Percentiles rank a stretch among this genome's conserved stretches.
Evolutionary conservation across 2,113 vertebrate species (phyloP).

Genomic region (Thunnus maccoyii): DNA sequence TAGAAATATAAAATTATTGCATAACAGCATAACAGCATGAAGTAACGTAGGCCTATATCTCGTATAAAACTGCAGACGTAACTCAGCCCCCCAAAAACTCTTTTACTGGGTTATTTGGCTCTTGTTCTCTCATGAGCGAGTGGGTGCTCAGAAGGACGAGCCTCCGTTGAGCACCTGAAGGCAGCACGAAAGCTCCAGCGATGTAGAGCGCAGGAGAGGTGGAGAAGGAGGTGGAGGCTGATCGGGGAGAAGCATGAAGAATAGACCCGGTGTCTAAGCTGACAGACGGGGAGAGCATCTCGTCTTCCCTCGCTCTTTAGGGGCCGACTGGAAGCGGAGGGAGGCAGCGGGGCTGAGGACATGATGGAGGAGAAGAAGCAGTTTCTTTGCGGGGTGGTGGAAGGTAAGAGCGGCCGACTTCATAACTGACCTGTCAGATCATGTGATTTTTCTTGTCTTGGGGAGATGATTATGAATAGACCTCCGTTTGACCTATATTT

Average conservation of each 20-base stretch:
- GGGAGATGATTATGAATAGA: constrained; percentile 27
- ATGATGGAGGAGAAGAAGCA: constrained; percentile 83
- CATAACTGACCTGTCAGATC: constrained; percentile 50
- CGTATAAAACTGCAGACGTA: no score
- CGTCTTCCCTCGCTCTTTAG: constrained; percentile 41
- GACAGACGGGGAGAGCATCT: constrained; percentile 50
- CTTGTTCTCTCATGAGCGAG: no score
- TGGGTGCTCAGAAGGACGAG: background rate
- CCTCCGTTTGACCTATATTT: constrained; percentile 66
- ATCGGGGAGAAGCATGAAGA: constrained; percentile 61
- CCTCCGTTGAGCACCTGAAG: constrained; percentile 59
- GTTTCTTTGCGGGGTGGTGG: constrained; percentile 90
- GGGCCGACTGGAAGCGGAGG: constrained; percentile 45
- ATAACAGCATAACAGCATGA: no score
- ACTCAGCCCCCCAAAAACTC: no score
- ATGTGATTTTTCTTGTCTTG: constrained; percentile 34
- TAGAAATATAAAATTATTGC: no score
- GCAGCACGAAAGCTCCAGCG: constrained; percentile 54
- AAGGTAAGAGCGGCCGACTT: constrained; percentile 82
- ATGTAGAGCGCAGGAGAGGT: constrained; percentile 37
- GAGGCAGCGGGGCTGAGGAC: constrained; percentile 29
- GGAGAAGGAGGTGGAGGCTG: constrained; percentile 48
- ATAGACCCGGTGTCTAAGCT: constrained; percentile 34
- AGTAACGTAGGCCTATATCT: no score
- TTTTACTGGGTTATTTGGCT: no score